phyloP scores from a whole-genome alignment of 2,113 vertebrate genomes.

The Equus quagga region DNA sequence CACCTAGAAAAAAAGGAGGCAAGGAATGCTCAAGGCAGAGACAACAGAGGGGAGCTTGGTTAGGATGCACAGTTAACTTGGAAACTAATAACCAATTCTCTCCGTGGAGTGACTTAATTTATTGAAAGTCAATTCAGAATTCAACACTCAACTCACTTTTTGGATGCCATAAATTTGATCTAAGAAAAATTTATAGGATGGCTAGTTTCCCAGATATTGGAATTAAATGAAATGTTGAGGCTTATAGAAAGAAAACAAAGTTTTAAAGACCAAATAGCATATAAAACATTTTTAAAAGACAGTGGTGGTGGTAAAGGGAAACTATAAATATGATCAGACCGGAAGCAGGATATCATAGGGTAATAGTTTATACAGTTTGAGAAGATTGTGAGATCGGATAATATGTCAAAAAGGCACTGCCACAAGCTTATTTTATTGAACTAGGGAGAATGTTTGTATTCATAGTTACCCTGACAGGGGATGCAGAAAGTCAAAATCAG shows the following conservation, averaged over 20 bases:
- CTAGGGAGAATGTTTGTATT: background rate
- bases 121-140: background rate
- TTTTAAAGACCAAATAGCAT: conserved; percentile 31
- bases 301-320: background rate
- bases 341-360: background rate
- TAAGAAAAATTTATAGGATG: background rate
- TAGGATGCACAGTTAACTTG: background rate
- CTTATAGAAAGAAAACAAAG: background rate
- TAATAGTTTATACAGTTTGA: background rate
- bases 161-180: conserved; percentile 14
- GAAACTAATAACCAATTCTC: background rate
- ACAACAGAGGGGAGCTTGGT: background rate
- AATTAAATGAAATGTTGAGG: conserved; percentile 44
- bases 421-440: background rate
- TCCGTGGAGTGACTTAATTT: background rate
- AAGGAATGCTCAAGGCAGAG: background rate
- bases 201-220: background rate
- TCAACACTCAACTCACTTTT: conserved; percentile 27
- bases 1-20: background rate
- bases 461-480: background rate
- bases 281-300: conserved; percentile 31
- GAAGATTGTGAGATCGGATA: background rate
- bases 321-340: background rate
- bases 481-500: background rate
- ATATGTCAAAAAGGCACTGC: background rate